Evolutionary conservation across 92 coral and sea anemone species (phyloP), one percentile per base, ranked within the genome.

Genomic region (Zoanthus gigantus): DNA sequence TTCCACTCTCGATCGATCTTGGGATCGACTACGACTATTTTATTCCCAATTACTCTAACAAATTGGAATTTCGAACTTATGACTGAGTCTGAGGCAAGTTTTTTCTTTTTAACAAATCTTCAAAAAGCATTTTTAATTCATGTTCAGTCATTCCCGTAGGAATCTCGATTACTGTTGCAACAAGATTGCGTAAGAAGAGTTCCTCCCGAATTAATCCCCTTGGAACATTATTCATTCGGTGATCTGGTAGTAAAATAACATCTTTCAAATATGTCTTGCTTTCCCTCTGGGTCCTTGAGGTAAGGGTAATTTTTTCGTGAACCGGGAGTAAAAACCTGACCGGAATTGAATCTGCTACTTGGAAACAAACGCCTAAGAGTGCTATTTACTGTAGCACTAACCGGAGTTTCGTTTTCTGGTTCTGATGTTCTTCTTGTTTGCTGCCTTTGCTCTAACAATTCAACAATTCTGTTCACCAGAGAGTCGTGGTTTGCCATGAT

Each of bases 71-170:
- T 30, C 2, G 72, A 47, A 79, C 84, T 9, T 8, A 2, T 56
- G 6, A 56, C 84, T 1, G 72, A 54, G 30, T 52, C 61, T 9
- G 57, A 61, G 11, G 69, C 72, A 79, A 56, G 84, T 65, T 79
- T 79, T 48, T 79, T 79, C n/a, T 56, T 23, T 54, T 54, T 48
- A 79, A 53, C 67, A 79, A 28, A 23, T 48, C 84, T 34, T 53
- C 67, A 53, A 79, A 79, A 16, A 34, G 65, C 67, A 34, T 9
- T 14, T 42, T 58, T 15, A 53, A 54, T 17, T 79, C 84, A 0
- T 34, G 48, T 79, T 79, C 84, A 56, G 84, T 79, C 11, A 61
- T 65, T 47, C 23, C 72, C 3, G 69, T 54, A 34, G 72, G 37
- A 16, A 54, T 79, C 31, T 46, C 45, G 71, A 78, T 42, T 13